A percentile compares a stretch with the other conserved stretches of the same genome.
Evolutionary conservation across 2,113 vertebrate genomes (phyloP).

Genomic region (Strigops habroptila): DNA sequence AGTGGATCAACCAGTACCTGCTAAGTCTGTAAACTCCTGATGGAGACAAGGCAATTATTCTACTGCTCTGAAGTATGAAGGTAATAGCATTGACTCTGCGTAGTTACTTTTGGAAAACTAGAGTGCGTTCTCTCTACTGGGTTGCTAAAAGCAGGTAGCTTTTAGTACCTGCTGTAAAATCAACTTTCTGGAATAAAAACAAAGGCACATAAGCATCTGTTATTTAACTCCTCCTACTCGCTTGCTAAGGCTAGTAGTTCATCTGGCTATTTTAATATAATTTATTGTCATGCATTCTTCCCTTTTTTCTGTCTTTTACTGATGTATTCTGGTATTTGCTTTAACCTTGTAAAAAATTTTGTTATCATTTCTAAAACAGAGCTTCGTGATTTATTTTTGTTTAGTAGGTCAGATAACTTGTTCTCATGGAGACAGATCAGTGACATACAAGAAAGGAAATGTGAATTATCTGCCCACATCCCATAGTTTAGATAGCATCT

Average conservation of each 20-base stretch:
- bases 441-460: conserved; percentile 1
- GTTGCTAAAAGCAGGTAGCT: not conserved
- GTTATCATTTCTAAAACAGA: not conserved
- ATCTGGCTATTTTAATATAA: not conserved
- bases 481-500: conserved; percentile 2
- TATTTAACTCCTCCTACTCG: not conserved
- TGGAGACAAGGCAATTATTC: not conserved
- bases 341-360: not conserved
- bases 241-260: not conserved
- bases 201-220: not conserved
- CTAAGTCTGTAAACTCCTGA: not conserved
- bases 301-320: not conserved
- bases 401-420: not conserved
- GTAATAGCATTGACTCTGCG: not conserved
- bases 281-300: not conserved
- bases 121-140: not conserved
- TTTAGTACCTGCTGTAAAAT: not conserved
- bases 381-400: not conserved
- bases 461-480: not conserved
- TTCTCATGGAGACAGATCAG: not conserved
- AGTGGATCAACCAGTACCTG: not conserved
- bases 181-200: not conserved
- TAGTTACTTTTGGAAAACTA: not conserved
- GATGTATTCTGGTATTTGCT: not conserved
- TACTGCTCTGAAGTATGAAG: not conserved